Conservation (phyloP, 2,888 invertebrate genomes). For the Spilarctia lutea region DNA sequence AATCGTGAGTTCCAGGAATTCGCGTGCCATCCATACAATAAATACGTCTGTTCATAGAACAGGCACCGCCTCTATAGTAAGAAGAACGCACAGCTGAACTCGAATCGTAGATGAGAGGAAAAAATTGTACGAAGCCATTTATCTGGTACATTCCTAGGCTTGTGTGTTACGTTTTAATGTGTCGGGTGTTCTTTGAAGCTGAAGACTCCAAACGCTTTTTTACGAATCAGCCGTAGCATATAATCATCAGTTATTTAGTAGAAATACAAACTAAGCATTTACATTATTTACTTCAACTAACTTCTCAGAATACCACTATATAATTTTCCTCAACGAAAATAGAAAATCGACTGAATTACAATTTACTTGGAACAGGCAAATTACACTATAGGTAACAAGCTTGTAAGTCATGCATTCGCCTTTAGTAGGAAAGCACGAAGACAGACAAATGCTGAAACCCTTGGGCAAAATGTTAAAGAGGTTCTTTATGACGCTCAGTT, state of each 20-base stretch:
- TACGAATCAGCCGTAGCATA: background rate
- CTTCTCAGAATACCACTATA: constrained; percentile 38
- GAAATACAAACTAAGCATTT: constrained; percentile 1
- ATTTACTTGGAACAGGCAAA: constrained; percentile 62
- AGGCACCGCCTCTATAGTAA: constrained; percentile 59
- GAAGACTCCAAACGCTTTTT: constrained; percentile 26
- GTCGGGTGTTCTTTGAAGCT: constrained; percentile 34
- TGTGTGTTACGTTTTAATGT: constrained; percentile 36
- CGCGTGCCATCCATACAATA: constrained; percentile 79
- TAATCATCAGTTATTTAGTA: background rate
- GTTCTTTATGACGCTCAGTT: constrained; percentile 44
- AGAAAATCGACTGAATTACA: constrained; percentile 57
- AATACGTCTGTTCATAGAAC: constrained; percentile 65
- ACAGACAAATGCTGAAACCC: constrained; percentile 52
- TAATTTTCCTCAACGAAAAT: constrained; percentile 51
- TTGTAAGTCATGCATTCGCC: constrained; percentile 59
- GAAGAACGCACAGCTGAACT: constrained; percentile 38
- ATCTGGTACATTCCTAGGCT: constrained; percentile 42
- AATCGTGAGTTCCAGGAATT: constrained; percentile 81
- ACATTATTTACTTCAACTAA: constrained; percentile 28
- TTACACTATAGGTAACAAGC: constrained; percentile 54
- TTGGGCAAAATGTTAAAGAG: constrained; percentile 50
- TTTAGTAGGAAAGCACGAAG: constrained; percentile 55
- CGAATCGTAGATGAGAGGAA: constrained; percentile 36
- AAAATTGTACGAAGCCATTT: constrained; percentile 45